A percentile compares a stretch with the other conserved stretches of the same genome.
phyloP scores from a whole-genome alignment of 2,797 vertebrate genomes.

The Urosaurus nigricauda region DNA sequence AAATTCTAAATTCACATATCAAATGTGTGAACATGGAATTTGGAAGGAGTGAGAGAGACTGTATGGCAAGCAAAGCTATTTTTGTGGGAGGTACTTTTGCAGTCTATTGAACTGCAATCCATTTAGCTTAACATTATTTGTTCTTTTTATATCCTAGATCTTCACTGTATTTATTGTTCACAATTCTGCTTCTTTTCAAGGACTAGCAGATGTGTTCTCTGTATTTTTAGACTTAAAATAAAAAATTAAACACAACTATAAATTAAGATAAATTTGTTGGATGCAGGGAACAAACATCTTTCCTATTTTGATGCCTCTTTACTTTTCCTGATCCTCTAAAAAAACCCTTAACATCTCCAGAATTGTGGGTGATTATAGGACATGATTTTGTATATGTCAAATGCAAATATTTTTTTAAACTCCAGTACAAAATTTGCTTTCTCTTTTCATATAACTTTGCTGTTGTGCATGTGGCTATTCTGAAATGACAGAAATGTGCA shows the following conservation, averaged over 20 bases:
- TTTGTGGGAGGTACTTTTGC: conserved; percentile 7
- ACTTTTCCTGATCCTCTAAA: neutral
- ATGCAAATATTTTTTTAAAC: conserved; percentile 2
- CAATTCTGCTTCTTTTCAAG: conserved; percentile 27
- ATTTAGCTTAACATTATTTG: conserved; percentile 24
- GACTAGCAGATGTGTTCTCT: conserved; percentile 28
- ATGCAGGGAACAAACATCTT: neutral
- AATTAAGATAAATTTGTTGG: neutral
- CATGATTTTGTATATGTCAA: neutral
- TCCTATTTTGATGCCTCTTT: neutral
- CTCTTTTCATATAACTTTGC: neutral
- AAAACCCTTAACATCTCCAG: neutral
- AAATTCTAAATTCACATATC: neutral
- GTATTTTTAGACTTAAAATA: conserved; percentile 29
- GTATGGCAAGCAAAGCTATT: neutral
- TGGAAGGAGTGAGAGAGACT: neutral
- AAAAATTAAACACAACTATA: neutral
- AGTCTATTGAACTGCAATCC: conserved; percentile 9
- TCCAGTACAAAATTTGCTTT: conserved; percentile 11
- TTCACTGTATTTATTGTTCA: conserved; percentile 28
- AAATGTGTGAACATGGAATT: neutral
- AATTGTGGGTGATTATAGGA: neutral
- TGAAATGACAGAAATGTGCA: neutral
- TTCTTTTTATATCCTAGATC: conserved; percentile 35
- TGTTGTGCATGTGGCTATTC: neutral